A percentile compares a stretch with the other conserved stretches of the same genome.
Evolutionary conservation across 1,140 invertebrate species (phyloP).

Genomic region (Sycophila sp.): DNA sequence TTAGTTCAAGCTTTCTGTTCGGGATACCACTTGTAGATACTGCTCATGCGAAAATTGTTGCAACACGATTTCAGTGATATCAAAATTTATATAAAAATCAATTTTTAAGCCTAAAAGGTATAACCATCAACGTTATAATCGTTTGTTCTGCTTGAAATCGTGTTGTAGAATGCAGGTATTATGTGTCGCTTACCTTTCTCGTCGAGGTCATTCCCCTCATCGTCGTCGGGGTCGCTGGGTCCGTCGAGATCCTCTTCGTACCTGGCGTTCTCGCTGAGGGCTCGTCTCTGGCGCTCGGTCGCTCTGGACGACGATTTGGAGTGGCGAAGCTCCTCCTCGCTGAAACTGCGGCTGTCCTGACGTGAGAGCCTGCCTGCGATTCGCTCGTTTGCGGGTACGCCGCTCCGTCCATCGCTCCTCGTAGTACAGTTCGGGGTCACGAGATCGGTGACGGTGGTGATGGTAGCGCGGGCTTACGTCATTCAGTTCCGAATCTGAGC

Average conservation of each 20-base stretch:
- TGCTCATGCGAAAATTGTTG: too few relatives aligned
- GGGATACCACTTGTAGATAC: too few relatives aligned
- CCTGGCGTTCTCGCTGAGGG: constrained; percentile 59
- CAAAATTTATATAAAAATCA: too few relatives aligned
- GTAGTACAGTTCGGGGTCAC: constrained; percentile 54
- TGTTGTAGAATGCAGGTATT: too few relatives aligned
- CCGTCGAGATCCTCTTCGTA: constrained; percentile 40
- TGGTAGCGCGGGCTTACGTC: background rate
- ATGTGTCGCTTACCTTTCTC: constrained; percentile 26
- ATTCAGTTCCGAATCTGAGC: constrained; percentile 50
- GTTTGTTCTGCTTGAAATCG: too few relatives aligned
- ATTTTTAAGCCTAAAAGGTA: too few relatives aligned
- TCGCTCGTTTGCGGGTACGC: constrained; percentile 53
- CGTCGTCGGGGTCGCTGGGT: background rate
- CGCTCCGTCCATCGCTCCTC: constrained; percentile 61
- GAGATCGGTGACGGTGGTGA: background rate
- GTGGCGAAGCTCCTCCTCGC: constrained; percentile 60
- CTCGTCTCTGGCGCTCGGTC: constrained; percentile 45
- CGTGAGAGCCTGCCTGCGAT: constrained; percentile 43
- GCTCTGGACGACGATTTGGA: constrained; percentile 53
- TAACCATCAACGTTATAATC: too few relatives aligned
- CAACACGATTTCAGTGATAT: too few relatives aligned
- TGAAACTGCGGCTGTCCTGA: constrained; percentile 59
- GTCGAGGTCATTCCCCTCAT: background rate
- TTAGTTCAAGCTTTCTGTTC: constrained; percentile 15